Conservation (phyloP, 2,113 vertebrate genomes). For the Pica pica region DNA sequence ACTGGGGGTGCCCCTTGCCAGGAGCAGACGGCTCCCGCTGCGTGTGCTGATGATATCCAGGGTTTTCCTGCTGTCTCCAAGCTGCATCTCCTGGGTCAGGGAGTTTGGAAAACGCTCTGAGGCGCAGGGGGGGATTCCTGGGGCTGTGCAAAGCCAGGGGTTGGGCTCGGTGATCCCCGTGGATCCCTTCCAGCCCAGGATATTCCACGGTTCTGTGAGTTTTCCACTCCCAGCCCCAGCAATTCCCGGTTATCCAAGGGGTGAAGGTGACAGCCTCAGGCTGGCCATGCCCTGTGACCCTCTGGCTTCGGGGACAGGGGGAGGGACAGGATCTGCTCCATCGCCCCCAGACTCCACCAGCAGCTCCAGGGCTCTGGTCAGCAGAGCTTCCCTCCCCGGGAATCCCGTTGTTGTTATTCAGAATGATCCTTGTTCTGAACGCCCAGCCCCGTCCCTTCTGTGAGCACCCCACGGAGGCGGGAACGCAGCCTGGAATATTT, state of each 20-base stretch:
- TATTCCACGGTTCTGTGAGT: neutral
- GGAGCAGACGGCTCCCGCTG: neutral
- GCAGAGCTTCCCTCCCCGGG: neutral
- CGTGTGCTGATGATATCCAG: accelerated
- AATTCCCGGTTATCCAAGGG: neutral
- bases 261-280: neutral
- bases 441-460: neutral
- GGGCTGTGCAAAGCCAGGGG: neutral
- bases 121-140: neutral
- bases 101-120: neutral
- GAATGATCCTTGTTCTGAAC: neutral
- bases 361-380: neutral
- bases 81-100: neutral
- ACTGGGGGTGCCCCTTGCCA: neutral
- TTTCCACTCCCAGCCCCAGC: neutral
- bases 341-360: neutral
- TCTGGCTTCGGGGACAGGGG: neutral
- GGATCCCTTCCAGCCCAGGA: neutral
- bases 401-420: neutral
- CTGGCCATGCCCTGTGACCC: neutral
- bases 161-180: neutral
- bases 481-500: neutral
- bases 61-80: neutral
- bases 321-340: neutral
- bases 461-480: neutral